Evolutionary conservation across 2,113 vertebrate species (phyloP).

Genomic region (Gyps fulvus): DNA sequence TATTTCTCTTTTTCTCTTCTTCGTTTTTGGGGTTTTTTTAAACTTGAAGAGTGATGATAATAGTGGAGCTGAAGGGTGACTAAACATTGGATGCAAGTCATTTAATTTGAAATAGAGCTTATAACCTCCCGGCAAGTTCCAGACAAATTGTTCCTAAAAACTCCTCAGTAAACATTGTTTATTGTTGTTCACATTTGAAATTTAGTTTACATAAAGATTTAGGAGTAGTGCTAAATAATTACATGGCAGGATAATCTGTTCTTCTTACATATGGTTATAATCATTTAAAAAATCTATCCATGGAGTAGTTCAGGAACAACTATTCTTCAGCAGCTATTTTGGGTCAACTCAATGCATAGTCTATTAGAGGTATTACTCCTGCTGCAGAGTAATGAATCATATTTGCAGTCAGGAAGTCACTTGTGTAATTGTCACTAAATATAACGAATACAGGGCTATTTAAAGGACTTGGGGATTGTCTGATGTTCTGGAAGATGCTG

Average conservation of each 20-base stretch:
- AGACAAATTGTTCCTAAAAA: neutral
- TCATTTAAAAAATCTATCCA: neutral
- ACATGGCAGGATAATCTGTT: neutral
- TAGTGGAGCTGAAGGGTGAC: neutral
- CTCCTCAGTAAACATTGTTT: neutral
- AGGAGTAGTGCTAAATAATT: neutral
- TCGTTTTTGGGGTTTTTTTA: neutral
- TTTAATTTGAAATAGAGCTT: neutral
- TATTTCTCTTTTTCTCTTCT: neutral
- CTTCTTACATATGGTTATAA: neutral
- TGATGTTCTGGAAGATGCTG: neutral
- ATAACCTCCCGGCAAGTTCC: neutral
- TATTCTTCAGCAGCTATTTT: constrained; percentile 56
- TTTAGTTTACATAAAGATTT: neutral
- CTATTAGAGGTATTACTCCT: constrained; percentile 52
- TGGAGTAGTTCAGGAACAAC: neutral
- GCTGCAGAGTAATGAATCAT: constrained; percentile 47
- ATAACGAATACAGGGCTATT: constrained; percentile 25
- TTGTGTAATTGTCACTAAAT: constrained; percentile 48
- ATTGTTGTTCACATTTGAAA: neutral
- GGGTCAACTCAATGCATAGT: constrained; percentile 36
- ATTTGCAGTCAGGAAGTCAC: constrained; percentile 43
- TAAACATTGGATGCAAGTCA: neutral
- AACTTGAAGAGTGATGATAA: neutral
- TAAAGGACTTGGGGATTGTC: constrained; percentile 20